These are phyloP conservation scores for Cyprinodon diabolis DNA, from an alignment of 2,797 vertebrate species.

Conservation along the genomic window DNA sequence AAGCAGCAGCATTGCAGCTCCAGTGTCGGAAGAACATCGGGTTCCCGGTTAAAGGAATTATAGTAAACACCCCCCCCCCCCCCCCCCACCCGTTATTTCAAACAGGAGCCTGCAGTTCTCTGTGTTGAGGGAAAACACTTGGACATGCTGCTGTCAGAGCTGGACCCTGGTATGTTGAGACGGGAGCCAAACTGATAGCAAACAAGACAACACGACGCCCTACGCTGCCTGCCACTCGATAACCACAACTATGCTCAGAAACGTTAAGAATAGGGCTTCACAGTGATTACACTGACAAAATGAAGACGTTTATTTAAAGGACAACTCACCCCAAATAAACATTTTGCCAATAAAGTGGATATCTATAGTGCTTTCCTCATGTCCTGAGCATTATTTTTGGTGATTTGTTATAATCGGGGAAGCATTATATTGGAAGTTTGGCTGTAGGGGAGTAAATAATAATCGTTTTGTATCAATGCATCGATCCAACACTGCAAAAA, in stretches of 20 bases:
- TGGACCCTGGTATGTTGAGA: neutral
- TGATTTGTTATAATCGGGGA: too few relatives aligned
- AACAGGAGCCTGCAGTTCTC: neutral
- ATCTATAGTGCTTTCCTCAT: too few relatives aligned
- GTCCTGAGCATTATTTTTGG: too few relatives aligned
- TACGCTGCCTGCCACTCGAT: neutral
- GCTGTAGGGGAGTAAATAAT: too few relatives aligned
- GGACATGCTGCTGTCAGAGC: neutral
- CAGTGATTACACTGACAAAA: neutral
- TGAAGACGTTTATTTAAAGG: too few relatives aligned
- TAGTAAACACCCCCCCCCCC: conserved; percentile 12
- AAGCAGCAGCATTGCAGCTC: conserved; percentile 18
- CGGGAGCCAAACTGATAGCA: neutral
- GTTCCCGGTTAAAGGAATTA: conserved; percentile 15
- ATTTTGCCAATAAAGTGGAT: too few relatives aligned
- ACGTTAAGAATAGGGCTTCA: neutral
- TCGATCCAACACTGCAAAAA: too few relatives aligned
- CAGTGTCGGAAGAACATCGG: conserved; percentile 17
- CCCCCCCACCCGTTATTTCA: conserved; percentile 3
- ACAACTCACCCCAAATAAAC: too few relatives aligned
- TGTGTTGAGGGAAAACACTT: neutral
- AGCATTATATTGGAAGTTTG: too few relatives aligned
- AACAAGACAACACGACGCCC: neutral
- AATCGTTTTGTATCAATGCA: too few relatives aligned
- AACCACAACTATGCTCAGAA: neutral